A percentile compares a stretch with the other conserved stretches of the same genome.
Conservation (phyloP, 2,797 vertebrate genomes). For the Cuniculus paca region DNA sequence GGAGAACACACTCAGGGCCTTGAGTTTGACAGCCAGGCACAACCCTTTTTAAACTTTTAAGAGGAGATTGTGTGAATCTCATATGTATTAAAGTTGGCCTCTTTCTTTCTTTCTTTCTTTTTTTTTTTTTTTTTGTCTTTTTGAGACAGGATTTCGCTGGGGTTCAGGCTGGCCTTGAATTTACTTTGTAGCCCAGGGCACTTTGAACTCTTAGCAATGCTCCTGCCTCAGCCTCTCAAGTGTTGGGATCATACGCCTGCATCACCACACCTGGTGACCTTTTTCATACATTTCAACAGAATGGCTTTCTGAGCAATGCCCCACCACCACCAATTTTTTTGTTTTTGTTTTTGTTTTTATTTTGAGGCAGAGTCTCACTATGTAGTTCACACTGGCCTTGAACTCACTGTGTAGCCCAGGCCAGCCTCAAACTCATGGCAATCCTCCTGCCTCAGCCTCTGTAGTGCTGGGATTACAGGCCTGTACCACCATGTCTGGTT, state of each 20-base stretch:
- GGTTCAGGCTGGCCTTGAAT: not conserved
- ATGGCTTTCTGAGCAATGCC: constrained; percentile 3
- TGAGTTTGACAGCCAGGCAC: not conserved
- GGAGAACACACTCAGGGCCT: not conserved
- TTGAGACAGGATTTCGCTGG: not conserved
- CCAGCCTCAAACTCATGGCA: not conserved
- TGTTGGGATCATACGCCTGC: not conserved
- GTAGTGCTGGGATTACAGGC: not conserved
- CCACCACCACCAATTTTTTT: no score
- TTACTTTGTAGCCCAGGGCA: not conserved
- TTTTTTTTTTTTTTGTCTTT: not conserved
- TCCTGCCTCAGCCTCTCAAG: not conserved
- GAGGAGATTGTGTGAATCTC: not conserved
- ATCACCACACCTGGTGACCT: not conserved
- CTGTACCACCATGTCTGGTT: not conserved
- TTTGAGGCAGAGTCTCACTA: not conserved
- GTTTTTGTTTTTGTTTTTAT: not conserved
- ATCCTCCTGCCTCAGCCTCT: not conserved
- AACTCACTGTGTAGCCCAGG: not conserved
- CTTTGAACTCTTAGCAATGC: not conserved
- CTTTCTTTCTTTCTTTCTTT: not conserved
- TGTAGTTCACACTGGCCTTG: not conserved
- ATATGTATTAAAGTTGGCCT: not conserved
- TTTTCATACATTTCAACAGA: not conserved
- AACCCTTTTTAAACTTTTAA: not conserved